Evolutionary conservation across 2,888 invertebrate species (phyloP).

Genomic region (Hemistola chrysoprasaria): DNA sequence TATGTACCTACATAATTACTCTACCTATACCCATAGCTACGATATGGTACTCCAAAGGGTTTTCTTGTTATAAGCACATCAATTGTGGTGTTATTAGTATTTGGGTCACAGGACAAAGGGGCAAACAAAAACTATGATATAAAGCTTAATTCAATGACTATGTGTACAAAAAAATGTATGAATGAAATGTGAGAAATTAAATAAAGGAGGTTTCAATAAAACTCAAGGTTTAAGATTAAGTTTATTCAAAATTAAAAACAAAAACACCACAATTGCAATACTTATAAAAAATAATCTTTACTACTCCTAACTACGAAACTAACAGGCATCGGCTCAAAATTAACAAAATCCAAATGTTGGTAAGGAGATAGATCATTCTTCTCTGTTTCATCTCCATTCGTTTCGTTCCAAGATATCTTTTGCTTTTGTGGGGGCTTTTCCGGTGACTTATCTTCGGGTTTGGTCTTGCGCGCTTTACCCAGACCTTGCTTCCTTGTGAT

Average conservation of each 20-base stretch:
- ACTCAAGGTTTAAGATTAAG: too few relatives aligned
- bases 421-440: constrained; percentile 42
- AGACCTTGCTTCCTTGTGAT: constrained; percentile 66
- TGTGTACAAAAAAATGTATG: constrained; percentile 1
- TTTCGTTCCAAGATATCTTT: constrained; percentile 56
- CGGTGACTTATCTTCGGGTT: constrained; percentile 53
- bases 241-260: constrained; percentile 22
- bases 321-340: constrained; percentile 71
- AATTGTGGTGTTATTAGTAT: constrained; percentile 30
- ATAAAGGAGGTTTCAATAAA: too few relatives aligned
- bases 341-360: constrained; percentile 64
- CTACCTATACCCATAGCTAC: constrained; percentile 60
- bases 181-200: too few relatives aligned
- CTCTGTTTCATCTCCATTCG: constrained; percentile 38
- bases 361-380: constrained; percentile 37
- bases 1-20: constrained; percentile 12
- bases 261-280: constrained; percentile 40
- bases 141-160: background rate
- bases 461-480: constrained; percentile 51
- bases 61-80: constrained; percentile 55
- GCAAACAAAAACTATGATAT: background rate
- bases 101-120: constrained; percentile 13
- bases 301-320: constrained; percentile 31
- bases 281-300: constrained; percentile 42
- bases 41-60: constrained; percentile 58